A percentile compares a stretch with the other conserved stretches of the same genome.
These are phyloP conservation scores for Forbesichthys papilliferus DNA, from an alignment of 2,113 vertebrate species.

Conservation along the genomic window DNA sequence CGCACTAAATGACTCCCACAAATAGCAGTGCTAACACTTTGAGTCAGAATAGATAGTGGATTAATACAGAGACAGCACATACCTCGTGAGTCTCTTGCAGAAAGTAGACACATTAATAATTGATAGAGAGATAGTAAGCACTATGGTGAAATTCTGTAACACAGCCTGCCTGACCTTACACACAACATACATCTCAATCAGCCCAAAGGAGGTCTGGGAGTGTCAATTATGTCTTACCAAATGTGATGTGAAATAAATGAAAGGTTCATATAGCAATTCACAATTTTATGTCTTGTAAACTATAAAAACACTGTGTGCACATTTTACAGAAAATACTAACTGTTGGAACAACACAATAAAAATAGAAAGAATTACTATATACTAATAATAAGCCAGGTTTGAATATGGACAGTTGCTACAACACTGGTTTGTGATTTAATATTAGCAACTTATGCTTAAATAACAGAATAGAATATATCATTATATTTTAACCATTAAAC, in stretches of 20 bases:
- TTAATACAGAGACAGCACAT: constrained; percentile 70
- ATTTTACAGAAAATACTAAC: no score
- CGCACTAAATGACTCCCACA: constrained; percentile 45
- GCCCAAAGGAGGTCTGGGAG: constrained; percentile 58
- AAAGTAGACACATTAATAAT: constrained; percentile 70
- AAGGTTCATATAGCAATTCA: constrained; percentile 3
- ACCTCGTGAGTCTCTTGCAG: constrained; percentile 62
- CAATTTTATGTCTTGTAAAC: no score
- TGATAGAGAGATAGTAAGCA: constrained; percentile 60
- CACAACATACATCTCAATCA: constrained; percentile 53
- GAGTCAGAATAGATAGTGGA: constrained; percentile 66
- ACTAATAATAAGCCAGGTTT: no score
- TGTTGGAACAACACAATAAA: no score
- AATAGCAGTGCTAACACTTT: constrained; percentile 52
- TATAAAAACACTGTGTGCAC: no score
- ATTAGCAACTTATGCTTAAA: no score
- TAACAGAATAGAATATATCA: no score
- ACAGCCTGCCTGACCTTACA: constrained; percentile 27
- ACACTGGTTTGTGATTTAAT: no score
- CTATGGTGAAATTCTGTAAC: constrained; percentile 45
- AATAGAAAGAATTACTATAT: no score
- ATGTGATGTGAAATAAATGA: constrained; percentile 41
- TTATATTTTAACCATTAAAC: no score
- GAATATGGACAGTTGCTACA: no score
- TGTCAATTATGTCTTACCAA: constrained; percentile 53